Evolutionary conservation across 2,888 invertebrate species (phyloP).

Genomic region (Drosophila diplacantha): DNA sequence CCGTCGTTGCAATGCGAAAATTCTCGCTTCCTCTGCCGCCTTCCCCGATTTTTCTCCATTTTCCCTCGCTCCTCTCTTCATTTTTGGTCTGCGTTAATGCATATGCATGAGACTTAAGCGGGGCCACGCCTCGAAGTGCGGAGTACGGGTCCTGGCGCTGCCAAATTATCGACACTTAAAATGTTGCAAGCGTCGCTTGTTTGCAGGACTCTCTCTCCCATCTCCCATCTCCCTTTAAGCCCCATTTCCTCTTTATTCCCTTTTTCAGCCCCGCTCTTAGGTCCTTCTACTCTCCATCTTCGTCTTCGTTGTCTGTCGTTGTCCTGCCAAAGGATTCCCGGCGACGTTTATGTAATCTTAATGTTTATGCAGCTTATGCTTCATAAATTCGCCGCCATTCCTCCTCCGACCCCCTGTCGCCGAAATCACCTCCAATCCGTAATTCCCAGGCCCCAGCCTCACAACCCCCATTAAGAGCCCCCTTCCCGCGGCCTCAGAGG

Average conservation of each 20-base stretch:
- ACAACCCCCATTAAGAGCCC: background rate
- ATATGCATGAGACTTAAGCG: conserved; percentile 61
- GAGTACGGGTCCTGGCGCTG: conserved; percentile 16
- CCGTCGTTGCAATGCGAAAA: conserved; percentile 51
- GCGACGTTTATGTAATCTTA: conserved; percentile 70
- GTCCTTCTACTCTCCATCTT: conserved; percentile 10
- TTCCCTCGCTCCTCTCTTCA: conserved; percentile 1
- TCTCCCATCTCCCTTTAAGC: background rate
- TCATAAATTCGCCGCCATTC: conserved; percentile 60
- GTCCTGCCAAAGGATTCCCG: conserved; percentile 48
- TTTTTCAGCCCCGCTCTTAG: conserved; percentile 7
- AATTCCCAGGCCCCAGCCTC: background rate
- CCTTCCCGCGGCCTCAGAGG: too few species aligned
- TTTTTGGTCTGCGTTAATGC: conserved; percentile 43
- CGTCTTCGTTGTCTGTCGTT: conserved; percentile 23
- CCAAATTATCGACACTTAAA: conserved; percentile 70
- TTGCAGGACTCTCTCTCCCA: conserved; percentile 4
- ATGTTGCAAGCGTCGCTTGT: conserved; percentile 65
- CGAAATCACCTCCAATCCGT: background rate
- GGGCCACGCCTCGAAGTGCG: conserved; percentile 21
- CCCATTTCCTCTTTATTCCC: background rate
- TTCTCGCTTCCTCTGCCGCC: conserved; percentile 17
- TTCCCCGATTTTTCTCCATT: background rate
- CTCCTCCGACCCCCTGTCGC: conserved; percentile 1
- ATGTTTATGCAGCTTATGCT: conserved; percentile 73